These are phyloP conservation scores for Triplophysa tibetana DNA, from an alignment of 2,113 vertebrate genomes.

Conservation along the genomic window DNA sequence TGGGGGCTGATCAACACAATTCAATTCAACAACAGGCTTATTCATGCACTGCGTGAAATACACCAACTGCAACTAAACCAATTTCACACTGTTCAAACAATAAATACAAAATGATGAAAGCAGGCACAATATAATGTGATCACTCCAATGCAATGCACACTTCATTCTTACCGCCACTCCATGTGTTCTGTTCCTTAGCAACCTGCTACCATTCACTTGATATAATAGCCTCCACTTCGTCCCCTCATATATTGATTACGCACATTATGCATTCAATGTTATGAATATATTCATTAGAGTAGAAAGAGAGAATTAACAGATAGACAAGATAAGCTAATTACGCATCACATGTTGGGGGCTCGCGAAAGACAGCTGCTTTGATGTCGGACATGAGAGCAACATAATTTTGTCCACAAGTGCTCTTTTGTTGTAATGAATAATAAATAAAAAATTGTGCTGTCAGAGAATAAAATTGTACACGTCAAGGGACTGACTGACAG, in stretches of 20 bases:
- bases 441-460: constrained; percentile 14
- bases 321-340: constrained; percentile 64
- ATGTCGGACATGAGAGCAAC: constrained; percentile 55
- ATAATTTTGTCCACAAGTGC: constrained; percentile 57
- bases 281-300: constrained; percentile 74
- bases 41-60: constrained; percentile 26
- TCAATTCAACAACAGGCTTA: too few relatives aligned
- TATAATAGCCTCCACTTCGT: constrained; percentile 67
- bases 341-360: constrained; percentile 40
- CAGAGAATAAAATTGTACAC: constrained; percentile 55
- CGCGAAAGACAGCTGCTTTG: constrained; percentile 51
- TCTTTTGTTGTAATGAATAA: constrained; percentile 53
- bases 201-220: constrained; percentile 70
- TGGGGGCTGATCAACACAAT: neutral
- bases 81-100: constrained; percentile 14
- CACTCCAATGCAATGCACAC: constrained; percentile 51
- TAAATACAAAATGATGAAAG: constrained; percentile 41
- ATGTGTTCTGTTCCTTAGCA: constrained; percentile 72
- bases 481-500: constrained; percentile 64
- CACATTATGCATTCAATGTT: constrained; percentile 69
- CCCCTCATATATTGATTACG: constrained; percentile 62
- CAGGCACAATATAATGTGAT: constrained; percentile 44
- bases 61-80: neutral
- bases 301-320: constrained; percentile 67
- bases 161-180: constrained; percentile 49